Evolutionary conservation across 2,113 vertebrate species (phyloP), one percentile per base, ranked within the genome.

Genomic region (Pachyramphus minor): DNA sequence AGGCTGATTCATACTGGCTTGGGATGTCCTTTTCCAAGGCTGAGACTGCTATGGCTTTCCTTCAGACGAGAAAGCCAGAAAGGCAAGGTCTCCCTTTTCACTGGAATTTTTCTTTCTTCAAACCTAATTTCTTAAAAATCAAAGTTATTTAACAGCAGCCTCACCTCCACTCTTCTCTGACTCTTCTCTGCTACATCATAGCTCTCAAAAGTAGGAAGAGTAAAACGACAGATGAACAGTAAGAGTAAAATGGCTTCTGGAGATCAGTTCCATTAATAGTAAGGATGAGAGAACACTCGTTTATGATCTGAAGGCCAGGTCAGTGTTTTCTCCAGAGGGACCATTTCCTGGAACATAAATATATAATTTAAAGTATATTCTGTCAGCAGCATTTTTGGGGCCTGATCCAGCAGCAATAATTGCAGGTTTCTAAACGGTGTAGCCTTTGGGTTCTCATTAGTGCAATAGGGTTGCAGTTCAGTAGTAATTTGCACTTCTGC

Each of bases 361-460:
- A 71, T 52, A 11, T 79, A 91, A 87, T 94, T 95, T 76, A 74
- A 93, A 87, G n/a, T 71, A 13, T 63, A 20, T 21, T 60, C 41
- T 90, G 42, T 89, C 49, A 92, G 88, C 81, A 84, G 67, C 62
- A 84, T 52, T 87, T 94, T 4, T 73, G 69, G 53, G 90, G 78
- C 47, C 73, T 67, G 55, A 86, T 97, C 72, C 78, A 95, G 85
- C 25, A 93, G 47, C 37, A 90, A 19, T 93, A 94, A 96, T 88
- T 89, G 35, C 55, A 78, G n/a, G 19, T 73, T 97, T 91, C 22
- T 9, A 86, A 42, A 30, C 0, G 1, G 73, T 73, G 42, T 73
- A 89, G 72, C 55, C 53, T 95, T 91, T 95, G 62, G 53, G 75
- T 84, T 88, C 72, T 90, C n/a, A 81, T 95, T 97, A 96, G 86